phyloP scores from a whole-genome alignment of 2,113 vertebrate genomes.

The Camelus bactrianus region DNA sequence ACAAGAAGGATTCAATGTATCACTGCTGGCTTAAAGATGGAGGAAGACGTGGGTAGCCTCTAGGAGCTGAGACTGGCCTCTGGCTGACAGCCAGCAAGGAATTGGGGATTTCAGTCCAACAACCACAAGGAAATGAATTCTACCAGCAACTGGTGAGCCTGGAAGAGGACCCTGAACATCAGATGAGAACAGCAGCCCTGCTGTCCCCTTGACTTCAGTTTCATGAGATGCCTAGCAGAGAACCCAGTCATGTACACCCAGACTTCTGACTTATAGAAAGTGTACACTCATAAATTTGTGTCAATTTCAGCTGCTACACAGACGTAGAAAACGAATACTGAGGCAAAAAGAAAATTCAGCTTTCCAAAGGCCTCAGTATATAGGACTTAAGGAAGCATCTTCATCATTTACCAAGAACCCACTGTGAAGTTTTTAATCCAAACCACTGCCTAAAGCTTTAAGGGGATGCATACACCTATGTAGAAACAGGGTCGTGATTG shows the following conservation, averaged over 20 bases:
- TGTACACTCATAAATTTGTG: not conserved
- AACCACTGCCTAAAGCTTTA: not conserved
- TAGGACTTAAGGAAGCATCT: not conserved
- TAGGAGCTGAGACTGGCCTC: not conserved
- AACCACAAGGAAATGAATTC: not conserved
- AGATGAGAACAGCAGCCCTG: not conserved
- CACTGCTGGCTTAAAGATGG: not conserved
- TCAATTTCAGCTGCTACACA: not conserved
- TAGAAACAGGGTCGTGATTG: not conserved
- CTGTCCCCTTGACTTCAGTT: not conserved
- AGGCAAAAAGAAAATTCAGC: not conserved
- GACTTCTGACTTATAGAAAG: not conserved
- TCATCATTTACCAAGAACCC: not conserved
- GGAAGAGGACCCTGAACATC: not conserved
- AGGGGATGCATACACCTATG: accelerated
- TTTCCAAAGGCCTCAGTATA: not conserved
- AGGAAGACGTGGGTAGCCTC: not conserved
- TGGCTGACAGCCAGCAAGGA: not conserved
- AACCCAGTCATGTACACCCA: not conserved
- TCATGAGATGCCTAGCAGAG: not conserved
- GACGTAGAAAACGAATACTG: not conserved
- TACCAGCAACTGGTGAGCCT: not conserved
- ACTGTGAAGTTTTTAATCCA: not conserved
- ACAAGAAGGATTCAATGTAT: not conserved
- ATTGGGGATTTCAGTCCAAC: not conserved